Conservation (phyloP, 2,888 invertebrate species). For the Drosophila tanythrix region DNA sequence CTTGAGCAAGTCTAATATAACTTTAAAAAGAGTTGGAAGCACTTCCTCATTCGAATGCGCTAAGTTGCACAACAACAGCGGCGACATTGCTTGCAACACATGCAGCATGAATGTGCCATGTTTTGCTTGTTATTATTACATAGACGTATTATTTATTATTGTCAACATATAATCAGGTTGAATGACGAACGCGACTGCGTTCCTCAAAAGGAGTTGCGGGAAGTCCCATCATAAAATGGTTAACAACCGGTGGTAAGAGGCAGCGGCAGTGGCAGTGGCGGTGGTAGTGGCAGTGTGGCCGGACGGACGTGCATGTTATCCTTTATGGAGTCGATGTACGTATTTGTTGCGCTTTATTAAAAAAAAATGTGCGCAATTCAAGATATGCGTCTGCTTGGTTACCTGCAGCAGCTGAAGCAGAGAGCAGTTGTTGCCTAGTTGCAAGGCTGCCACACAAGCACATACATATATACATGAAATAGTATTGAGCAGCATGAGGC, state of each 20-base stretch:
- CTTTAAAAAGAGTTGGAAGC: background rate
- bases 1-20: background rate
- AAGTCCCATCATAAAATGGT: conserved; percentile 43
- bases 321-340: conserved; percentile 47
- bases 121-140: conserved; percentile 36
- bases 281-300: background rate
- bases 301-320: conserved; percentile 33
- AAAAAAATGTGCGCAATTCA: conserved; percentile 72
- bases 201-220: conserved; percentile 27
- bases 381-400: conserved; percentile 56
- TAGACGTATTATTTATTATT: conserved; percentile 42
- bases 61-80: conserved; percentile 12
- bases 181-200: conserved; percentile 55
- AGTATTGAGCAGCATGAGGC: conserved; percentile 62
- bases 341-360: conserved; percentile 72
- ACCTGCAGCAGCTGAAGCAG: conserved; percentile 33
- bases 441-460: conserved; percentile 12
- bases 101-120: background rate
- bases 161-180: conserved; percentile 66
- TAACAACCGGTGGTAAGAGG: conserved; percentile 22
- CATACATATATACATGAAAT: conserved; percentile 60
- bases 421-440: conserved; percentile 14
- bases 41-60: background rate
- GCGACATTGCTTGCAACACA: conserved; percentile 8
- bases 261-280: conserved; percentile 4